phyloP scores from a whole-genome alignment of 1,140 invertebrate species.

The Belonocnema kinseyi region DNA sequence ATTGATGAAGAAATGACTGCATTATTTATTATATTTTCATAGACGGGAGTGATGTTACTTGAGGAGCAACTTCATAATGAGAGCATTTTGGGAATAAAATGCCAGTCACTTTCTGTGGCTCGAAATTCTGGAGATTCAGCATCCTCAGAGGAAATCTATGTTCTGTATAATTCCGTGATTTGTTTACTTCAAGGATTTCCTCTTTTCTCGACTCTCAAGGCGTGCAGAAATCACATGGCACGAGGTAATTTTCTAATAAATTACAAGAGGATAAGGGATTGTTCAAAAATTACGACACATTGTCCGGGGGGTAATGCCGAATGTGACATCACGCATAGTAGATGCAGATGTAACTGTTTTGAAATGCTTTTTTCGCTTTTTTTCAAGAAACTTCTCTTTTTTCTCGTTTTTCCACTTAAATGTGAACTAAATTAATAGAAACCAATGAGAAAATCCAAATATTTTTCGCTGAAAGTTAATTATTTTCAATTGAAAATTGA shows the following conservation, averaged over 20 bases:
- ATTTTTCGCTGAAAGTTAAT: too few species aligned
- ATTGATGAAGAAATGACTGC: neutral
- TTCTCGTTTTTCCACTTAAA: too few species aligned
- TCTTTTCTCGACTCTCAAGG: conserved; percentile 87
- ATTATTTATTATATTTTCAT: conserved; percentile 40
- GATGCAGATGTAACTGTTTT: too few species aligned
- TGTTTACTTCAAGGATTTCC: conserved; percentile 90
- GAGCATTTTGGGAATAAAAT: conserved; percentile 86
- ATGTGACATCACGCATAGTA: too few species aligned
- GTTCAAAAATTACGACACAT: too few species aligned
- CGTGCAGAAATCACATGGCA: conserved; percentile 87
- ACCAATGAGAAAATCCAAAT: too few species aligned
- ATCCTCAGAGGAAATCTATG: conserved; percentile 87
- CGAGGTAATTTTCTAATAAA: conserved; percentile 77
- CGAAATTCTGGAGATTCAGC: conserved; percentile 77
- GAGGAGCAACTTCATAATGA: conserved; percentile 91
- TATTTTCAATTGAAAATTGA: too few species aligned
- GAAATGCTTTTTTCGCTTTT: too few species aligned
- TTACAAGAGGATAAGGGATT: too few species aligned
- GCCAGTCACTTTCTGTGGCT: conserved; percentile 84
- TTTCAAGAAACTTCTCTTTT: too few species aligned
- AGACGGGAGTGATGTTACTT: conserved; percentile 88
- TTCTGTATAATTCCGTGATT: conserved; percentile 85
- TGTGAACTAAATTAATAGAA: too few species aligned
- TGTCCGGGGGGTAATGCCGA: too few species aligned